Evolutionary conservation across 1,140 invertebrate species (phyloP).

Genomic region (Acyrthosiphon pisum): DNA sequence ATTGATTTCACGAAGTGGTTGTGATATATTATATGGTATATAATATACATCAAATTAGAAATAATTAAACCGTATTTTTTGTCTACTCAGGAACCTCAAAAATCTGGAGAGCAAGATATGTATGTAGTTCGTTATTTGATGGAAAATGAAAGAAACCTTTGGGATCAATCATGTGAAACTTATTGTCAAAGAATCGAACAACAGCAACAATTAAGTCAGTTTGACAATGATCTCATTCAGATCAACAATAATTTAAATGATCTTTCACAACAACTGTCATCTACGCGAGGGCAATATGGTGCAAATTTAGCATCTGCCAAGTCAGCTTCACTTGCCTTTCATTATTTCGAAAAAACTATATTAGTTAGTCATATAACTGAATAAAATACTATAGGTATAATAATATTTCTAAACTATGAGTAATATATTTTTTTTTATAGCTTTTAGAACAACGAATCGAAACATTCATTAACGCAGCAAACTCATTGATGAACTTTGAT

Average conservation of each 20-base stretch:
- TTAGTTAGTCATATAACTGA: slow-evolving; percentile 67
- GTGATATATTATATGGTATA: too few relatives aligned
- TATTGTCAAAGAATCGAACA: slow-evolving; percentile 71
- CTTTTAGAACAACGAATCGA: slow-evolving; percentile 77
- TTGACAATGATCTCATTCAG: slow-evolving; percentile 75
- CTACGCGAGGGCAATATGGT: slow-evolving; percentile 73
- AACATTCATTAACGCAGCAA: slow-evolving; percentile 74
- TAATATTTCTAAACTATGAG: neutral
- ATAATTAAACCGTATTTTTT: neutral
- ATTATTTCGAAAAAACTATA: slow-evolving; percentile 81
- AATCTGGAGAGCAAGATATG: slow-evolving; percentile 73
- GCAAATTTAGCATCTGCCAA: slow-evolving; percentile 75
- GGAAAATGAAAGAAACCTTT: slow-evolving; percentile 66
- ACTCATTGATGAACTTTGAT: slow-evolving; percentile 68
- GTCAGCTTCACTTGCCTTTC: slow-evolving; percentile 75
- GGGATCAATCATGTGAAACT: slow-evolving; percentile 70
- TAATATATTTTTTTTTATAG: slow-evolving; percentile 63
- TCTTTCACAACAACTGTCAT: slow-evolving; percentile 70
- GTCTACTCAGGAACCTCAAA: slow-evolving; percentile 71
- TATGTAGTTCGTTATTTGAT: slow-evolving; percentile 73
- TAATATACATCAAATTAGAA: too few relatives aligned
- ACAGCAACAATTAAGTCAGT: slow-evolving; percentile 73
- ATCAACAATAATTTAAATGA: slow-evolving; percentile 77
- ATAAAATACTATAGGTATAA: neutral
- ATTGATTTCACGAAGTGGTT: neutral